Percentiles rank a stretch among this genome's conserved stretches.
Evolutionary conservation across 2,113 vertebrate genomes (phyloP).

Genomic region (Aspiorhynchus laticeps): DNA sequence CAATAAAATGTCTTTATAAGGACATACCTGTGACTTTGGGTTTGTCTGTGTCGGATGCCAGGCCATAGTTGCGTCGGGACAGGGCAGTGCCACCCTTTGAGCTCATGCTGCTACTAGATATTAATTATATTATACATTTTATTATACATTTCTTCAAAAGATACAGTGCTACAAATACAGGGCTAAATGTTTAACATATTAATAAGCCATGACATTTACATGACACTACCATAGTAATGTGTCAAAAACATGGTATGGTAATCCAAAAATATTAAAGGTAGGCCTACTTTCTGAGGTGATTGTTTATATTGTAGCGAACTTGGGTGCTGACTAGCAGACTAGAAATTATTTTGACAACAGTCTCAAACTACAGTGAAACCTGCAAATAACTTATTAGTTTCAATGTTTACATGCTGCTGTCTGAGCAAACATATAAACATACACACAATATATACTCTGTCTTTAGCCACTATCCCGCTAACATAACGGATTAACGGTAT

Average conservation of each 20-base stretch:
- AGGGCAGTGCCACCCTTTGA: slow-evolving; percentile 85
- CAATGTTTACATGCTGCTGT: not conserved
- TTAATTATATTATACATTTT: not conserved
- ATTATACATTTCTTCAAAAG: no score
- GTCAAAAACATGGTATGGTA: not conserved
- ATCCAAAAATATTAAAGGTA: not conserved
- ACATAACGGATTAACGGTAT: not conserved
- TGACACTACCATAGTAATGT: not conserved
- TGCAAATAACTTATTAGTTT: not conserved
- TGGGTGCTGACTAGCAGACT: not conserved
- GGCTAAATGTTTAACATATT: not conserved
- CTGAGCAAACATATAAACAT: not conserved
- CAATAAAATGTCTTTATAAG: not conserved
- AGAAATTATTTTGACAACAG: not conserved
- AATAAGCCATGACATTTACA: not conserved
- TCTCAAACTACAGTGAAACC: not conserved
- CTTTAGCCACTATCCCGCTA: not conserved
- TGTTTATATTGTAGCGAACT: not conserved
- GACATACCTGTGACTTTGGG: slow-evolving; percentile 83
- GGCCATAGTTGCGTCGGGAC: slow-evolving; percentile 85
- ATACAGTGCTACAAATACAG: no score
- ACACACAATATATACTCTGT: not conserved
- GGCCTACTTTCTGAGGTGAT: not conserved
- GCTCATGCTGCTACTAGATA: slow-evolving; percentile 77
- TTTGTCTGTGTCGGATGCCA: slow-evolving; percentile 88